Evolutionary conservation across 2,797 vertebrate genomes (phyloP).

Genomic region (Acanthurus leucopareius): DNA sequence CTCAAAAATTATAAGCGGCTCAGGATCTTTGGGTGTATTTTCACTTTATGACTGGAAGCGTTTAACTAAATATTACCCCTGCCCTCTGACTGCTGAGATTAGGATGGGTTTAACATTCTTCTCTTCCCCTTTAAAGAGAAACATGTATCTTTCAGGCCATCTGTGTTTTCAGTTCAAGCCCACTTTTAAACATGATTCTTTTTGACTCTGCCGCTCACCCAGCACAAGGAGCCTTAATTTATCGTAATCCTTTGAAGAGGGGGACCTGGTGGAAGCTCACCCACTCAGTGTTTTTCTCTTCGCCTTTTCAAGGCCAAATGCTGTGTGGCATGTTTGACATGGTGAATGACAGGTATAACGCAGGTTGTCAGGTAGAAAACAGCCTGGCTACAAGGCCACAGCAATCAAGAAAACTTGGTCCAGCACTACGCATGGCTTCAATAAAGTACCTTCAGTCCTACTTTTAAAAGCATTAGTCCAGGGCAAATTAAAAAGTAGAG

Average conservation of each 20-base stretch:
- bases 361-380: conserved; percentile 84
- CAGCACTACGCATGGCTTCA: conserved; percentile 85
- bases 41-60: conserved; percentile 75
- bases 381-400: conserved; percentile 71
- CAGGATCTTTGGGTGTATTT: conserved; percentile 57
- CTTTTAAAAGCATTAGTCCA: conserved; percentile 90
- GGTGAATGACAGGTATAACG: conserved; percentile 77
- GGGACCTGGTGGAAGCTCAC: conserved; percentile 66
- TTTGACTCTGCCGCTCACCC: conserved; percentile 58
- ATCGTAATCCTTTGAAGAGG: conserved; percentile 75
- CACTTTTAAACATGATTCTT: conserved; percentile 68
- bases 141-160: conserved; percentile 70
- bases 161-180: conserved; percentile 61
- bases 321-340: conserved; percentile 83
- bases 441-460: conserved; percentile 86
- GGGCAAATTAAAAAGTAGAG: conserved; percentile 90
- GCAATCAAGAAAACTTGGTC: conserved; percentile 82
- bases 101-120: conserved; percentile 74
- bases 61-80: conserved; percentile 71
- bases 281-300: conserved; percentile 59
- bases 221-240: conserved; percentile 64
- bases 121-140: conserved; percentile 55
- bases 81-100: conserved; percentile 69
- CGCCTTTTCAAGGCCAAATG: conserved; percentile 65
- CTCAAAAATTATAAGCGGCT: conserved; percentile 38